Evolutionary conservation across 2,888 invertebrate species (phyloP), one percentile per base, ranked within the genome.

Genomic region (Noctuana brunneofusca): DNA sequence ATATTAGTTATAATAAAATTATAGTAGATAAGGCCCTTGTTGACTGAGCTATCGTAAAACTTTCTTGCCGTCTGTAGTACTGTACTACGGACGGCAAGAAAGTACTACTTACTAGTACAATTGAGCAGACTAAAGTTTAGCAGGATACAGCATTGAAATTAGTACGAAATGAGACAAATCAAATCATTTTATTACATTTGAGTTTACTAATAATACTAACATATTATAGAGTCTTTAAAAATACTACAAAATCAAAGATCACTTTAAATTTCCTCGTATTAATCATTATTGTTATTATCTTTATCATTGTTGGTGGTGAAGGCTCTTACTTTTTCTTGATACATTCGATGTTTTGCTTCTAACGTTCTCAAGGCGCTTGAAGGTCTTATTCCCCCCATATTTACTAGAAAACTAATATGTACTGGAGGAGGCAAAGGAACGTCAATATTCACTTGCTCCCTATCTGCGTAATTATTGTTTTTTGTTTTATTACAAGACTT

Each of bases 301-400:
- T 30, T 27, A 6, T 41, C 20, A 12, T 52, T 52, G 9, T 56
- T 27, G 1, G 76, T 75, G 20, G 71, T 70, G 64, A 83, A 86
- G 0, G 74, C 71, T 69, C 85, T 90, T 0, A 91, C 84, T 75
- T 84, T 82, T 54, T 89, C 88, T 68, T 90, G 89, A 66, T 86
- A 91, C 76, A 86, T 81, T 20, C 80, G 75, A 67, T 91, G 91
- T 70, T 89, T 89, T 64, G 88, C 87, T 68, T 91, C 91, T 18
- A 91, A 71, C n/a, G 69, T 76, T 65, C 71, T 78, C 14, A 91
- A 68, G 14, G 86, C 78, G 62, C 75, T 87, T 0, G 89, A 85
- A 1, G 86, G 84, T 16, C 83, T 75, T 0, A 79, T 56, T 14
- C 83, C 82, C 5, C 81, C 85, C 0, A 89, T 76, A 66, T 88